phyloP scores from a whole-genome alignment of 2,797 vertebrate genomes.

The Yasuhikotakia modesta region DNA sequence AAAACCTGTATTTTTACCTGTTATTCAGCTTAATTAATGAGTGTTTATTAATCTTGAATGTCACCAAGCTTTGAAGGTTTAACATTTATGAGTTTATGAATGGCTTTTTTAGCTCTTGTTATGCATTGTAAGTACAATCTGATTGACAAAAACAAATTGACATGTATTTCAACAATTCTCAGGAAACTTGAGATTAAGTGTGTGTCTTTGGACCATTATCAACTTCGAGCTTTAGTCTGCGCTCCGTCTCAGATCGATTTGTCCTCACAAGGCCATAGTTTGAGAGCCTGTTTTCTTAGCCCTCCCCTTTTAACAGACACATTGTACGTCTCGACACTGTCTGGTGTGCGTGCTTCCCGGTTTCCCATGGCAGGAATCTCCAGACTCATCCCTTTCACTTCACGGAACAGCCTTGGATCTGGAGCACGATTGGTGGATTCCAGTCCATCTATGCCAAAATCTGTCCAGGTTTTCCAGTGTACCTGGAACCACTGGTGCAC shows the following conservation, averaged over 20 bases:
- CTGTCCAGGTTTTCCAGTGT: constrained; percentile 36
- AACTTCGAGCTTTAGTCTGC: constrained; percentile 37
- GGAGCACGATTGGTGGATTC: constrained; percentile 46
- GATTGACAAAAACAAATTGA: constrained; percentile 27
- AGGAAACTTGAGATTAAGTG: constrained; percentile 63
- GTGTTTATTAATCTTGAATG: constrained; percentile 12
- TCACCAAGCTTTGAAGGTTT: constrained; percentile 26
- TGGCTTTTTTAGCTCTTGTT: constrained; percentile 40
- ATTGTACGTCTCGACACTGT: constrained; percentile 12
- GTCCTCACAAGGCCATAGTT: constrained; percentile 32
- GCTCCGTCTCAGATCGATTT: constrained; percentile 15
- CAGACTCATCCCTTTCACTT: constrained; percentile 47
- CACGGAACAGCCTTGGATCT: constrained; percentile 56
- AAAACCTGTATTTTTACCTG: constrained; percentile 4
- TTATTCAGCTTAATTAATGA: constrained; percentile 13
- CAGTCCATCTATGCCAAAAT: constrained; percentile 56
- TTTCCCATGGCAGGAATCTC: constrained; percentile 18
- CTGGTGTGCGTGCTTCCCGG: constrained; percentile 21
- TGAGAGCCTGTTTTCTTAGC: background rate
- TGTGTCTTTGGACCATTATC: constrained; percentile 44
- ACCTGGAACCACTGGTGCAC: constrained; percentile 40
- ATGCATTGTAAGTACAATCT: constrained; percentile 48
- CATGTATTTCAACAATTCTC: constrained; percentile 57
- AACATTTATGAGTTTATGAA: constrained; percentile 11
- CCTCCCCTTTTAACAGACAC: constrained; percentile 26